A percentile compares a stretch with the other conserved stretches of the same genome.
Conservation (phyloP, 1,140 invertebrate genomes). For the Campoletis sonorensis region DNA sequence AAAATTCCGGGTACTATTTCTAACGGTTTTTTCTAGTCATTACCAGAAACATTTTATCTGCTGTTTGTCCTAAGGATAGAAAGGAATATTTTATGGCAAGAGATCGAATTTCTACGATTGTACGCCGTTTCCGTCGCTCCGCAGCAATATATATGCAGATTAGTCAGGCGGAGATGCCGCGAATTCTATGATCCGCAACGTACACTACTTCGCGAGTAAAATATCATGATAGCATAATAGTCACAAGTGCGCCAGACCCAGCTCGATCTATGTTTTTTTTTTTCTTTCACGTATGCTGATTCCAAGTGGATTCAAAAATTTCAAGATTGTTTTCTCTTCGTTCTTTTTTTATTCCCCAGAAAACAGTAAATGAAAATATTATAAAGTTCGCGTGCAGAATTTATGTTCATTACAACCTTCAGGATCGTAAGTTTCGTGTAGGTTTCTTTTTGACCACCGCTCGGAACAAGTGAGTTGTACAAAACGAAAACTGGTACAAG, state of each 20-base stretch:
- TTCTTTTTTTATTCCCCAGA: not conserved
- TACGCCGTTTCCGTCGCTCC: not conserved
- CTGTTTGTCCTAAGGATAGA: not conserved
- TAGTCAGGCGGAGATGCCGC: not conserved
- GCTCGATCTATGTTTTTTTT: not conserved
- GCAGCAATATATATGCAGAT: constrained; percentile 44
- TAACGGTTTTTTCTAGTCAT: not conserved
- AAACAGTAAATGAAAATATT: not conserved
- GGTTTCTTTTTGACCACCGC: not conserved
- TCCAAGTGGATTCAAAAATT: not conserved
- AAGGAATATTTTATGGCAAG: not conserved
- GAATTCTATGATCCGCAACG: constrained; percentile 1
- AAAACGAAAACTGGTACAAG: not conserved
- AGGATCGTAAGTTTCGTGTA: not conserved
- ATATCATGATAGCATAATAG: not conserved
- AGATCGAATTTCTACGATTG: not conserved
- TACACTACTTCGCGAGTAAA: not conserved
- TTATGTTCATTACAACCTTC: not conserved
- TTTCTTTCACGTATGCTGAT: not conserved
- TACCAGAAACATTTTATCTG: not conserved
- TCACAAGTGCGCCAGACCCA: not conserved
- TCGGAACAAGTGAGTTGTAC: not conserved
- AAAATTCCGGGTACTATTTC: too few relatives aligned
- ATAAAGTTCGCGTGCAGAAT: not conserved
- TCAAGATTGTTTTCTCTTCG: not conserved